Evolutionary conservation across 2,888 invertebrate genomes (phyloP).

Genomic region (Nomada hirtipes): DNA sequence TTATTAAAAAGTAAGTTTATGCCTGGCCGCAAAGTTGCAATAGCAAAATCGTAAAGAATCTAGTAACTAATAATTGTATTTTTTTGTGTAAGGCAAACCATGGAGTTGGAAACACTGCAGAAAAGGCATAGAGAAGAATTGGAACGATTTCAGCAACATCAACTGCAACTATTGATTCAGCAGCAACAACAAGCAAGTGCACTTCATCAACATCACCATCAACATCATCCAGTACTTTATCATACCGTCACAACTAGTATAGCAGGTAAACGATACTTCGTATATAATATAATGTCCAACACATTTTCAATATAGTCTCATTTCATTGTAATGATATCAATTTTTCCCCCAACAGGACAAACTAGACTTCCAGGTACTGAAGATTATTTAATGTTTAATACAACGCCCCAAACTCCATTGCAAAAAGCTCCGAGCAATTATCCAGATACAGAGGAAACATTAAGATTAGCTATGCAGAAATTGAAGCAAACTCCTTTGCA

Average conservation of each 20-base stretch:
- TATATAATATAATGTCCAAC: background rate
- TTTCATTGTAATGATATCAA: conserved; percentile 30
- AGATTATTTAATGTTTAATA: conserved; percentile 82
- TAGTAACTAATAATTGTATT: background rate
- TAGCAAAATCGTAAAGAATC: background rate
- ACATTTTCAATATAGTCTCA: background rate
- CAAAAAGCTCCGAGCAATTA: conserved; percentile 79
- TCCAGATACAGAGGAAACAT: conserved; percentile 82
- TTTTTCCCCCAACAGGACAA: conserved; percentile 73
- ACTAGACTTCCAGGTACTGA: conserved; percentile 79
- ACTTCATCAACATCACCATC: conserved; percentile 82
- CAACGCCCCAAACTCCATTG: conserved; percentile 80
- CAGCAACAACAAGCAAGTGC: conserved; percentile 83
- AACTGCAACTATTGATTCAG: conserved; percentile 81
- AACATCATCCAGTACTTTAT: conserved; percentile 81
- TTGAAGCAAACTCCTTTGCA: conserved; percentile 77
- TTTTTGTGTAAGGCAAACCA: conserved; percentile 81
- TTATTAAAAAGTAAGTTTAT: conserved; percentile 80
- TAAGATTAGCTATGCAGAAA: conserved; percentile 82
- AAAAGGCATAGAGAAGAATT: conserved; percentile 83
- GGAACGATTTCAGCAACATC: conserved; percentile 83
- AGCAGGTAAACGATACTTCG: conserved; percentile 73
- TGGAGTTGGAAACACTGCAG: conserved; percentile 84
- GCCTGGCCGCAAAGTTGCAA: background rate
- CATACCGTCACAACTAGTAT: conserved; percentile 78